These are phyloP conservation scores for Labeo catla DNA, from an alignment of 2,113 vertebrate species.

Conservation along the genomic window DNA sequence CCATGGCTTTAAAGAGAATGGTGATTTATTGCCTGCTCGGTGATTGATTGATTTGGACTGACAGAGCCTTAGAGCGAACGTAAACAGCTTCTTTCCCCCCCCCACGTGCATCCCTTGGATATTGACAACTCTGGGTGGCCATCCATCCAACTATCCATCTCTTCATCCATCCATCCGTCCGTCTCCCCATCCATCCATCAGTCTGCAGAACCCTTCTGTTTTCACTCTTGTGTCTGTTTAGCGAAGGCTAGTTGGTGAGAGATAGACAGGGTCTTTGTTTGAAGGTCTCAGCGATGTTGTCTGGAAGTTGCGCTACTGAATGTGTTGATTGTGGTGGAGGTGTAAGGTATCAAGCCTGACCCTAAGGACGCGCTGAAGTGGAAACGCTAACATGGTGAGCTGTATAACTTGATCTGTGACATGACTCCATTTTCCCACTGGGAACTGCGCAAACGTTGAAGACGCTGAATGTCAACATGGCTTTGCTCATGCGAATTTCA, in stretches of 20 bases:
- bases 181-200: slow-evolving; percentile 24
- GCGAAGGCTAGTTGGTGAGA: slow-evolving; percentile 30
- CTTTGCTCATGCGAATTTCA: background rate
- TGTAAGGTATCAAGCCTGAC: slow-evolving; percentile 7
- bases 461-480: slow-evolving; percentile 29
- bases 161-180: slow-evolving; percentile 22
- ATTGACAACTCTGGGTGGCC: slow-evolving; percentile 40
- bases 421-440: background rate
- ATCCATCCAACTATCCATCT: slow-evolving; percentile 42
- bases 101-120: slow-evolving; percentile 23
- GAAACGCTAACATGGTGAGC: slow-evolving; percentile 18
- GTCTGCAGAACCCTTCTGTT: slow-evolving; percentile 8
- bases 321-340: slow-evolving; percentile 18
- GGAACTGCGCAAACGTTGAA: background rate
- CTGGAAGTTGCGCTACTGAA: slow-evolving; percentile 7
- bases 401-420: slow-evolving; percentile 33
- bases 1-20: background rate
- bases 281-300: slow-evolving; percentile 11
- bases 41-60: slow-evolving; percentile 60
- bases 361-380: slow-evolving; percentile 17
- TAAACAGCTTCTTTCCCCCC: slow-evolving; percentile 47
- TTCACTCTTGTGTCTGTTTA: slow-evolving; percentile 32
- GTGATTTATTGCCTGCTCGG: slow-evolving; percentile 56
- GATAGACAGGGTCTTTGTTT: slow-evolving; percentile 31
- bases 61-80: slow-evolving; percentile 43